Percentiles rank a stretch among this genome's conserved stretches.
Conservation (phyloP, 1,140 invertebrate species). For the Magallana gigas region DNA sequence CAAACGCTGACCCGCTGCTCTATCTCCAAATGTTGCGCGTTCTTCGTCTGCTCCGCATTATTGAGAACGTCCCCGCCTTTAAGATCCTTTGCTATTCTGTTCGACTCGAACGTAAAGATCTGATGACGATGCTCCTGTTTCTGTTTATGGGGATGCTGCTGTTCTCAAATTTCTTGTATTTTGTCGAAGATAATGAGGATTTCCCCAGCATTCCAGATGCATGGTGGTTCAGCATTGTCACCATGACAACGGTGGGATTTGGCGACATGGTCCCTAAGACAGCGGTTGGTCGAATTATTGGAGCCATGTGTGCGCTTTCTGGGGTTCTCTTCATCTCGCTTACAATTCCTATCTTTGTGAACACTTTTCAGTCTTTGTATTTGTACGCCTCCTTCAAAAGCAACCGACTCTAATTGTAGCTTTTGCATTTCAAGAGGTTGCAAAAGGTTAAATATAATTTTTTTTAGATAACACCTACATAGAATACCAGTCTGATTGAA, state of each 20-base stretch:
- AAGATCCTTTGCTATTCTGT: conserved; percentile 48
- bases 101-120: conserved; percentile 33
- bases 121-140: conserved; percentile 46
- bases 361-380: conserved; percentile 50
- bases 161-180: conserved; percentile 53
- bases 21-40: conserved; percentile 50
- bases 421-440: too few relatives aligned
- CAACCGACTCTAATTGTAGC: not conserved
- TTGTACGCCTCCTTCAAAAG: conserved; percentile 6
- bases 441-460: too few relatives aligned
- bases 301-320: conserved; percentile 46
- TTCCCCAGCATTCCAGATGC: conserved; percentile 52
- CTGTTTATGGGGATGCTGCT: conserved; percentile 43
- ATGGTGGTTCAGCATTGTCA: conserved; percentile 54
- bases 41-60: conserved; percentile 43
- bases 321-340: conserved; percentile 49
- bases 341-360: conserved; percentile 54
- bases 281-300: conserved; percentile 41
- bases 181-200: conserved; percentile 36
- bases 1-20: conserved; percentile 23
- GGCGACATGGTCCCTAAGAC: conserved; percentile 54
- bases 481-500: too few relatives aligned
- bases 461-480: too few relatives aligned
- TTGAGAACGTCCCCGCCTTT: conserved; percentile 42
- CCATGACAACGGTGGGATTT: conserved; percentile 57